These are phyloP conservation scores for Apogon talboti DNA, from an alignment of 2,797 vertebrate species.

Conservation along the genomic window DNA sequence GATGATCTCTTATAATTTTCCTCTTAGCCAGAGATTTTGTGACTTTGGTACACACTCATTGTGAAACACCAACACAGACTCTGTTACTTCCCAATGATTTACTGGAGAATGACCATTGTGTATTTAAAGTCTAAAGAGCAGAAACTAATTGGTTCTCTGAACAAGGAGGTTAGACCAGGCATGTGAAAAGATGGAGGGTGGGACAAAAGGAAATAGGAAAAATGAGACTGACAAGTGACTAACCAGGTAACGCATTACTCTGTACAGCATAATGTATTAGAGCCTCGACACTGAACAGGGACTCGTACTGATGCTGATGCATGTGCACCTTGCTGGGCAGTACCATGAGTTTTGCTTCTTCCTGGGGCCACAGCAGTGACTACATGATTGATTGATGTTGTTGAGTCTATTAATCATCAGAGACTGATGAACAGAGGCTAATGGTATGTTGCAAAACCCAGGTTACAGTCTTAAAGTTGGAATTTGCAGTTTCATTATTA, in stretches of 20 bases:
- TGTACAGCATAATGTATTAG: constrained; percentile 12
- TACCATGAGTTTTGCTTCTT: constrained; percentile 16
- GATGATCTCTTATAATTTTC: constrained; percentile 23
- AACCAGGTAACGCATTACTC: constrained; percentile 16
- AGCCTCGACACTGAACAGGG: constrained; percentile 16
- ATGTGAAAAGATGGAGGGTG: constrained; percentile 8
- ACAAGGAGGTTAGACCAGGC: constrained; percentile 28
- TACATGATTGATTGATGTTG: too few species aligned
- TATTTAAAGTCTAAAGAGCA: constrained; percentile 16
- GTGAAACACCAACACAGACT: constrained; percentile 15
- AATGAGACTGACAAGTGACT: constrained; percentile 18
- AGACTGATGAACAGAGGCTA: too few species aligned
- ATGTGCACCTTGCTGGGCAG: constrained; percentile 14
- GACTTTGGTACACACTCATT: constrained; percentile 15
- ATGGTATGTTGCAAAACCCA: too few species aligned
- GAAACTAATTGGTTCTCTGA: not conserved
- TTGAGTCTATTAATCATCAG: not conserved
- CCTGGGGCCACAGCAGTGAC: not conserved
- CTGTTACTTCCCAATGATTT: constrained; percentile 16
- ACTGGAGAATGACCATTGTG: not conserved
- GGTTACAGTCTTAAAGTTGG: too few species aligned
- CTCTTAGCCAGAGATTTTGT: constrained; percentile 5
- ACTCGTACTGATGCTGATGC: constrained; percentile 33
- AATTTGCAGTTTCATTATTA: too few species aligned
- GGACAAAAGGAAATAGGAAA: constrained; percentile 16